Conservation (phyloP, 2,113 vertebrate species). For the Grus americana region DNA sequence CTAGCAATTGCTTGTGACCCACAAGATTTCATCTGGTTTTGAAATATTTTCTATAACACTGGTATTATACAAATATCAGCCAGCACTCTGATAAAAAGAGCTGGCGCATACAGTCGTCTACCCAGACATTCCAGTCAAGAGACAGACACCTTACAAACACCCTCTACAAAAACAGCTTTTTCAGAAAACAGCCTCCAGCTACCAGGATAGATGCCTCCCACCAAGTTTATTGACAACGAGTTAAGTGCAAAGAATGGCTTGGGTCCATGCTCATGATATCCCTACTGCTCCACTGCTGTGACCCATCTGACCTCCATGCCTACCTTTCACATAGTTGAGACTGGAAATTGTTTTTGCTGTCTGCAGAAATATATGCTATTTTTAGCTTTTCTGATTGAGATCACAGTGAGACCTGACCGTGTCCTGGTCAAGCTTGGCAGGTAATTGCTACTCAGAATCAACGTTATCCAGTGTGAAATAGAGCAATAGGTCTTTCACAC, state of each 20-base stretch:
- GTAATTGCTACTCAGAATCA: not conserved
- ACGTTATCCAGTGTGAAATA: not conserved
- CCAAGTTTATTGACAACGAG: not conserved
- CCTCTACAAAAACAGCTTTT: not conserved
- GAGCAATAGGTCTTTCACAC: not conserved
- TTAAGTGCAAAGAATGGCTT: not conserved
- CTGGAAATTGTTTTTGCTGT: not conserved
- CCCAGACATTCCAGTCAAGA: not conserved
- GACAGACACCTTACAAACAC: not conserved
- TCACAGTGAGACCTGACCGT: not conserved
- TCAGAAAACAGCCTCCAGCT: slow-evolving; percentile 14
- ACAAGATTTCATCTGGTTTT: not conserved
- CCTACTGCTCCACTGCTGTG: not conserved
- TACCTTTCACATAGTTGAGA: not conserved
- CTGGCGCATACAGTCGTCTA: not conserved
- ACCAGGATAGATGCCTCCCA: not conserved
- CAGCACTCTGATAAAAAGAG: not conserved
- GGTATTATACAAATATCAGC: not conserved
- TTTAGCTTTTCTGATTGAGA: not conserved
- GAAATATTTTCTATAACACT: not conserved
- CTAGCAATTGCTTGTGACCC: not conserved
- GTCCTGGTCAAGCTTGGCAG: not conserved
- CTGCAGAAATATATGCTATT: not conserved
- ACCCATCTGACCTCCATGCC: not conserved
- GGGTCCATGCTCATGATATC: not conserved